Percentiles rank a stretch among this genome's conserved stretches.
These are phyloP conservation scores for Liparis tanakae DNA, from an alignment of 2,797 vertebrate genomes.

Conservation along the genomic window DNA sequence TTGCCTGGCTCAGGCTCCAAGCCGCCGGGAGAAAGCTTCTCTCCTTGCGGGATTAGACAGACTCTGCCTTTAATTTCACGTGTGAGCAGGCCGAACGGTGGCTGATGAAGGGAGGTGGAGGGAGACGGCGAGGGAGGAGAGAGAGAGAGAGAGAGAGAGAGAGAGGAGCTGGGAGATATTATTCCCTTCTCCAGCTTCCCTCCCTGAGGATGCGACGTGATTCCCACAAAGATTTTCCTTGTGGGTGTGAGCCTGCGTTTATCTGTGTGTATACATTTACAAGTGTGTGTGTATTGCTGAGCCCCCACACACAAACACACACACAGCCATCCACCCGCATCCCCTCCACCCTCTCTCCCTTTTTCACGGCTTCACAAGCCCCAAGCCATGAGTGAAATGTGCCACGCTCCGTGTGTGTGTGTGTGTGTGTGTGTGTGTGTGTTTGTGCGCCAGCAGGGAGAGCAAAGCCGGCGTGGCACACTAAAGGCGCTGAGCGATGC, in stretches of 20 bases:
- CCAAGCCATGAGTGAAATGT: conserved; percentile 82
- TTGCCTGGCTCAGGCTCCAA: conserved; percentile 49
- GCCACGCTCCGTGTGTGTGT: conserved; percentile 55
- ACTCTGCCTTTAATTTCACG: conserved; percentile 86
- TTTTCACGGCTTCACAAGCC: conserved; percentile 75
- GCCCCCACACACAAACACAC: conserved; percentile 46
- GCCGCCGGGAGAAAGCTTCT: conserved; percentile 56
- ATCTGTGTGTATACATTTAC: conserved; percentile 52
- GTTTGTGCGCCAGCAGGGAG: conserved; percentile 24
- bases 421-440: conserved; percentile 21
- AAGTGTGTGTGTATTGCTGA: conserved; percentile 22
- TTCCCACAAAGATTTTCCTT: conserved; percentile 72
- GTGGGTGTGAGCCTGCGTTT: conserved; percentile 50
- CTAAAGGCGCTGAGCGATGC: conserved; percentile 80
- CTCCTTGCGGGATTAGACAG: conserved; percentile 74
- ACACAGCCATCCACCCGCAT: conserved; percentile 47
- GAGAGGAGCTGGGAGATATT: conserved; percentile 52
- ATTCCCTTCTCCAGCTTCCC: conserved; percentile 57
- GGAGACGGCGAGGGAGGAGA: conserved; percentile 31
- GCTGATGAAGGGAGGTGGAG: conserved; percentile 61
- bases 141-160: background rate
- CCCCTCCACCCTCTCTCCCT: conserved; percentile 63
- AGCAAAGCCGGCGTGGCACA: conserved; percentile 74
- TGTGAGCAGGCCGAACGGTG: conserved; percentile 75
- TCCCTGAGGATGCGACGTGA: conserved; percentile 66